A percentile compares a stretch with the other conserved stretches of the same genome.
Evolutionary conservation across 2,888 invertebrate species (phyloP).

Genomic region (Myopa testacea): DNA sequence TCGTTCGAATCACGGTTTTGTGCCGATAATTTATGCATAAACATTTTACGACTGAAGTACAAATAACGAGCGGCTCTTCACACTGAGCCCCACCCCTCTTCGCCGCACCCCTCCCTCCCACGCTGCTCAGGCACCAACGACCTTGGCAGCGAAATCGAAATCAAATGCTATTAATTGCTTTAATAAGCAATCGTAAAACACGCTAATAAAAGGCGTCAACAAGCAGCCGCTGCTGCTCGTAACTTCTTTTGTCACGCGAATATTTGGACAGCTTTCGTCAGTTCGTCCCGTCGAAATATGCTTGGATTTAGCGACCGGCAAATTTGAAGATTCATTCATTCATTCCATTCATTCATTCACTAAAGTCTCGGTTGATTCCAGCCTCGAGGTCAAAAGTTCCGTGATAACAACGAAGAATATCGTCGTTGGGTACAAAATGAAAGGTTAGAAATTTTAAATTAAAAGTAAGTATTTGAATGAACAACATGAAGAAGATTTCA

Average conservation of each 20-base stretch:
- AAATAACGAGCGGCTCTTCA: not conserved
- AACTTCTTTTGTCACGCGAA: slow-evolving; percentile 11
- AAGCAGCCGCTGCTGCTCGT: not conserved
- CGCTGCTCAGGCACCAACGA: not conserved
- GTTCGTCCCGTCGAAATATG: not conserved
- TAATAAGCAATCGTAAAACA: slow-evolving; percentile 26
- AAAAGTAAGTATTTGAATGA: too few species aligned
- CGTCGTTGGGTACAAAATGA: too few species aligned
- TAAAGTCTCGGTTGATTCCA: too few species aligned
- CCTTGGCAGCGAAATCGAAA: slow-evolving; percentile 21
- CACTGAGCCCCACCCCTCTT: not conserved
- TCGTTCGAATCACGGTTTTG: not conserved
- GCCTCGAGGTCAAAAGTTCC: too few species aligned
- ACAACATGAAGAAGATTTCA: too few species aligned
- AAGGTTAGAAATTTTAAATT: too few species aligned
- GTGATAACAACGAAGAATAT: too few species aligned
- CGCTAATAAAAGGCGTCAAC: slow-evolving; percentile 14
- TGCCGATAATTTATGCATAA: not conserved
- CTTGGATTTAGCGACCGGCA: not conserved
- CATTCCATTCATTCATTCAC: too few species aligned
- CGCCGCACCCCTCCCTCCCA: not conserved
- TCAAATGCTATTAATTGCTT: slow-evolving; percentile 11
- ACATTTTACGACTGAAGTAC: not conserved
- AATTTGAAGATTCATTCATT: not conserved
- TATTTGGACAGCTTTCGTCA: slow-evolving; percentile 18